Conservation (phyloP, 2,113 vertebrate species). For the Canis aureus region DNA sequence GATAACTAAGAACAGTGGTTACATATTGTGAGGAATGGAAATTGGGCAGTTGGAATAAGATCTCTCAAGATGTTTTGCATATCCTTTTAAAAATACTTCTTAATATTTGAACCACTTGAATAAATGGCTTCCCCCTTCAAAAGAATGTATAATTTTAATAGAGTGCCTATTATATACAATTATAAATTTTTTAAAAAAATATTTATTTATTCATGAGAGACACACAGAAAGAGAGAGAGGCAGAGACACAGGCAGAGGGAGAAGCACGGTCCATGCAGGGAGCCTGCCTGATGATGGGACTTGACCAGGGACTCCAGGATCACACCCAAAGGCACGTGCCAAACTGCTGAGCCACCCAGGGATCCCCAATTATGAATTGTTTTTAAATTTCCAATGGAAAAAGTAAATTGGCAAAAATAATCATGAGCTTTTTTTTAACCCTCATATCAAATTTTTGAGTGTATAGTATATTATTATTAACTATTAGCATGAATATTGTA, state of each 20-base stretch:
- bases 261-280: too few relatives aligned
- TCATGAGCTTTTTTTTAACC: neutral
- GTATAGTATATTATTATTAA: neutral
- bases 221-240: too few relatives aligned
- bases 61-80: neutral
- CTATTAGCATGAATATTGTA: neutral
- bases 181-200: neutral
- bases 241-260: too few relatives aligned
- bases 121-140: neutral
- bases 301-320: too few relatives aligned
- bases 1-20: neutral
- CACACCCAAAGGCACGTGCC: too few relatives aligned
- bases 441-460: neutral
- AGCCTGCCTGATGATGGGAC: too few relatives aligned
- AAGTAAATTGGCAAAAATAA: neutral
- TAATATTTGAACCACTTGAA: neutral
- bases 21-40: neutral
- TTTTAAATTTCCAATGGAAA: neutral
- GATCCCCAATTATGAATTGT: neutral
- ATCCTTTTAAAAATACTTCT: neutral
- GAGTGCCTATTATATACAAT: neutral
- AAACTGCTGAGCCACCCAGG: too few relatives aligned
- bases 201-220: too few relatives aligned
- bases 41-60: neutral
- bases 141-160: neutral